Conservation (phyloP, 2,797 vertebrate genomes). For the Avahi laniger region DNA sequence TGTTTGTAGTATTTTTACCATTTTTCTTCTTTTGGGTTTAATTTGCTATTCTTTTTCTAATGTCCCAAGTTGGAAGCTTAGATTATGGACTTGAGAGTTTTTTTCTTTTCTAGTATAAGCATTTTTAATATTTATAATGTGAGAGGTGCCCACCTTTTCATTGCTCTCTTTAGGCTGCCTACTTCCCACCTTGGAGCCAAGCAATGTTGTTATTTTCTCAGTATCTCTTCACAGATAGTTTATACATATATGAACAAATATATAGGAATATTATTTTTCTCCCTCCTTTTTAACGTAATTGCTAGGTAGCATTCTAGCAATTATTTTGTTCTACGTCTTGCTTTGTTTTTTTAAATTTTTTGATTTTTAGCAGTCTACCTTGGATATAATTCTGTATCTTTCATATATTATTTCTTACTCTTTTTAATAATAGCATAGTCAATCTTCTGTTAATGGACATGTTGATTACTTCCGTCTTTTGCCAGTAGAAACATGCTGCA, state of each 20-base stretch:
- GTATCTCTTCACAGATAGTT: background rate
- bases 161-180: background rate
- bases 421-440: background rate
- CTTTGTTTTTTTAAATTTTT: background rate
- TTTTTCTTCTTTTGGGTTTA: background rate
- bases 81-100: background rate
- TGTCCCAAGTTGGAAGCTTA: background rate
- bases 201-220: background rate
- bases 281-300: background rate
- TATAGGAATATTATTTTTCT: background rate
- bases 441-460: background rate
- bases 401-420: background rate
- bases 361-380: background rate
- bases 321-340: conserved; percentile 4
- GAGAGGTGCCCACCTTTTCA: background rate
- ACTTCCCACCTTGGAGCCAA: background rate
- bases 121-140: background rate
- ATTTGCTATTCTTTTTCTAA: background rate
- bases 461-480: background rate
- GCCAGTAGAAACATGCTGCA: background rate
- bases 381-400: background rate
- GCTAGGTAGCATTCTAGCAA: background rate
- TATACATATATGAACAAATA: background rate
- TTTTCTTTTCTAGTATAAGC: background rate
- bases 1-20: background rate